These are phyloP conservation scores for Micrastur ruficollis DNA, from an alignment of 2,797 vertebrate species.

Conservation along the genomic window DNA sequence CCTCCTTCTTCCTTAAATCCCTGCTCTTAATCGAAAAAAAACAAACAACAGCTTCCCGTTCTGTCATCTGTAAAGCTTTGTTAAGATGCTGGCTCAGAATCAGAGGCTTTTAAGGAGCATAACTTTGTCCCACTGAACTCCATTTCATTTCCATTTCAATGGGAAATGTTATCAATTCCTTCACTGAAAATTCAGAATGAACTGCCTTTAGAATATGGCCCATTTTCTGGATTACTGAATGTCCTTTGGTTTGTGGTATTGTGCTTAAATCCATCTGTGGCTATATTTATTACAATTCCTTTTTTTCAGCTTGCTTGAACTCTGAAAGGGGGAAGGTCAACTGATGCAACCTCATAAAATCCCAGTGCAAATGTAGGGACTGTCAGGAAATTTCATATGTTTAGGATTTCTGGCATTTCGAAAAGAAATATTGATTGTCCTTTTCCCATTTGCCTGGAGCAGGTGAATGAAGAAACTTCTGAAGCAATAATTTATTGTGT, in stretches of 20 bases:
- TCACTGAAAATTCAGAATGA: neutral
- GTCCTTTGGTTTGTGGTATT: neutral
- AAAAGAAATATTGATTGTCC: constrained; percentile 49
- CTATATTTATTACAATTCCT: constrained; percentile 8
- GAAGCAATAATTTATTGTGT: constrained; percentile 52
- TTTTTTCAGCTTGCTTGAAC: constrained; percentile 16
- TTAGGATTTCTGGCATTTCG: constrained; percentile 51
- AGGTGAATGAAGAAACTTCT: constrained; percentile 50
- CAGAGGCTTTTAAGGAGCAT: neutral
- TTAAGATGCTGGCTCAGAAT: neutral
- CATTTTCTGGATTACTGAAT: neutral
- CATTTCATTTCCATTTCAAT: neutral
- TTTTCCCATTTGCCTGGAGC: constrained; percentile 50
- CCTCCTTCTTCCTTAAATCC: neutral
- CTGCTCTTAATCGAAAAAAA: neutral
- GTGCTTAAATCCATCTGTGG: neutral
- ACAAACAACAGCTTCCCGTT: neutral
- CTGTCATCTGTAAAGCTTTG: neutral
- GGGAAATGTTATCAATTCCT: neutral
- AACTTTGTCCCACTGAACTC: neutral
- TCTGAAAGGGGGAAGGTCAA: constrained; percentile 18
- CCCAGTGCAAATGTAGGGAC: neutral
- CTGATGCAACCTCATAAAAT: constrained; percentile 21
- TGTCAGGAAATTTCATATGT: constrained; percentile 23
- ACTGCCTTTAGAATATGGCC: neutral